These are phyloP conservation scores for Eilema depressum DNA, from an alignment of 2,888 invertebrate genomes.

Conservation along the genomic window DNA sequence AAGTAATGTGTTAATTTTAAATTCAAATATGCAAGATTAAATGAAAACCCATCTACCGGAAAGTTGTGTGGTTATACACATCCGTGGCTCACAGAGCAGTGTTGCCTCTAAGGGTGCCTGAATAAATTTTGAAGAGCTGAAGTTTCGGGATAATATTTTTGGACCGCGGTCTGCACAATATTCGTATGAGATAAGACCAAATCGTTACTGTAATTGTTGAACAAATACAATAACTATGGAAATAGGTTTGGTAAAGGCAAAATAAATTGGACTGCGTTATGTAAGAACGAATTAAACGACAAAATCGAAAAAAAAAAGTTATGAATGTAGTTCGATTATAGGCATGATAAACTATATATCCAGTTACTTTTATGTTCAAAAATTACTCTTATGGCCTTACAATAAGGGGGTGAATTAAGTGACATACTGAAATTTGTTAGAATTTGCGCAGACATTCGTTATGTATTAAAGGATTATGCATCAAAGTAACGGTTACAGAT, in stretches of 20 bases:
- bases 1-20: background rate
- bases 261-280: no score
- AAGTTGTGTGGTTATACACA: conserved; percentile 1
- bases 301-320: no score
- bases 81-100: conserved; percentile 12
- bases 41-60: background rate
- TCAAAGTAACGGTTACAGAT: no score
- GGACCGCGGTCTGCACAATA: conserved; percentile 20
- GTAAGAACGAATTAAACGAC: no score
- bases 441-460: no score
- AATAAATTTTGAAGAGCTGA: conserved; percentile 43
- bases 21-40: conserved; percentile 4
- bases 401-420: no score
- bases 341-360: no score
- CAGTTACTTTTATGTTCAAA: no score
- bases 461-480: no score
- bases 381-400: no score
- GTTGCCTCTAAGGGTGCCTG: conserved; percentile 38
- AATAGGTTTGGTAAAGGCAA: background rate
- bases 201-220: background rate
- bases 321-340: no score
- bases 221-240: background rate
- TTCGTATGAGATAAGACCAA: background rate
- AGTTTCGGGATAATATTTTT: conserved; percentile 47
- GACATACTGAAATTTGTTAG: no score